Percentiles rank a stretch among this genome's conserved stretches.
These are phyloP conservation scores for Mimas tiliae DNA, from an alignment of 2,888 invertebrate species.

Conservation along the genomic window DNA sequence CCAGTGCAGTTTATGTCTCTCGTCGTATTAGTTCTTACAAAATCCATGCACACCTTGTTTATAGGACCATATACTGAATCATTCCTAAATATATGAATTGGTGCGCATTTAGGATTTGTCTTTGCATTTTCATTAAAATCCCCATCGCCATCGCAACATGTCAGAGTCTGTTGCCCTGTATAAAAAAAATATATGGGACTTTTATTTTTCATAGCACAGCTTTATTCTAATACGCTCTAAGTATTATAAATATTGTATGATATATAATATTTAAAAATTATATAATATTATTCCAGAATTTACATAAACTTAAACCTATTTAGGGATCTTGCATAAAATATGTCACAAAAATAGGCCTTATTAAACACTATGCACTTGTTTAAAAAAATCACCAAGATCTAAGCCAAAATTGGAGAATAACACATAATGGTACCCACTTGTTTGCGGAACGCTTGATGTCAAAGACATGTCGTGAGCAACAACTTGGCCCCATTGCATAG, in stretches of 20 bases:
- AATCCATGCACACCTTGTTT: slow-evolving; percentile 34
- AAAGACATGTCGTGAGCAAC: slow-evolving; percentile 39
- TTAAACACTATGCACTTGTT: too few relatives aligned
- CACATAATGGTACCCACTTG: slow-evolving; percentile 28
- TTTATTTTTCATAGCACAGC: too few relatives aligned
- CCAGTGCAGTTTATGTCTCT: slow-evolving; percentile 23
- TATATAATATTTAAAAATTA: too few relatives aligned
- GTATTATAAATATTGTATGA: too few relatives aligned
- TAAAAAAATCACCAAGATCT: too few relatives aligned
- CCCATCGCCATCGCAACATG: slow-evolving; percentile 33
- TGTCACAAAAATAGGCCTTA: too few relatives aligned
- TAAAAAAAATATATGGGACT: not conserved
- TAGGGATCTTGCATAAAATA: too few relatives aligned
- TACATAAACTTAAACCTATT: too few relatives aligned
- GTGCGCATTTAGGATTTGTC: slow-evolving; percentile 33
- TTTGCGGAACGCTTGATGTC: slow-evolving; percentile 31
- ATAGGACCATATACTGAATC: slow-evolving; percentile 32
- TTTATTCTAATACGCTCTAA: too few relatives aligned
- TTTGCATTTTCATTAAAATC: slow-evolving; percentile 21
- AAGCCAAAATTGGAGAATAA: too few relatives aligned
- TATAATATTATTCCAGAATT: too few relatives aligned
- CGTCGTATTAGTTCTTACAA: slow-evolving; percentile 32
- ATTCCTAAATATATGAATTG: slow-evolving; percentile 32
- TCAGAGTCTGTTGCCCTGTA: slow-evolving; percentile 24
- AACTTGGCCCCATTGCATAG: slow-evolving; percentile 37